A percentile compares a stretch with the other conserved stretches of the same genome.
These are phyloP conservation scores for Drosophila ogumai DNA, from an alignment of 1,140 invertebrate species.

Conservation along the genomic window DNA sequence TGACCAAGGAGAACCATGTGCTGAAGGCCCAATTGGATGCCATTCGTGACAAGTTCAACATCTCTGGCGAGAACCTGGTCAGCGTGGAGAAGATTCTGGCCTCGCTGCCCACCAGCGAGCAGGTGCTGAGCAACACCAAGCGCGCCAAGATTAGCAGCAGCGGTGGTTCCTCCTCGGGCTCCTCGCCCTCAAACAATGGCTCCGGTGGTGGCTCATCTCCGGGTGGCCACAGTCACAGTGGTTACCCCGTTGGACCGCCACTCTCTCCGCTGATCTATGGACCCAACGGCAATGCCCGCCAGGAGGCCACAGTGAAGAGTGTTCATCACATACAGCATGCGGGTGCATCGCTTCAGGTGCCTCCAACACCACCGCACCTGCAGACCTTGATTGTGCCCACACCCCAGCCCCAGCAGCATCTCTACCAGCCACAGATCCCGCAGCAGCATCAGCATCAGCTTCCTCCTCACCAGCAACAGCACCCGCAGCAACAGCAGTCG, in stretches of 20 bases:
- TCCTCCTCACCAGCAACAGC: slow-evolving; percentile 47
- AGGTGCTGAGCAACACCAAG: slow-evolving; percentile 92
- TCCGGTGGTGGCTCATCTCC: slow-evolving; percentile 42
- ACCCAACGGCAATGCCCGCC: slow-evolving; percentile 36
- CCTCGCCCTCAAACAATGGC: slow-evolving; percentile 50
- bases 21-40: slow-evolving; percentile 96
- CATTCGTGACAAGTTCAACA: slow-evolving; percentile 97
- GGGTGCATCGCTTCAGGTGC: slow-evolving; percentile 29
- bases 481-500: slow-evolving; percentile 29
- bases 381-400: slow-evolving; percentile 40
- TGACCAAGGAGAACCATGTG: slow-evolving; percentile 97
- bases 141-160: slow-evolving; percentile 88
- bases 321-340: slow-evolving; percentile 70
- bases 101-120: slow-evolving; percentile 92
- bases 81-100: slow-evolving; percentile 95
- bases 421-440: slow-evolving; percentile 48
- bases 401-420: slow-evolving; percentile 43
- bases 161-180: slow-evolving; percentile 37
- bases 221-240: slow-evolving; percentile 32
- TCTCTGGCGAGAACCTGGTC: slow-evolving; percentile 93
- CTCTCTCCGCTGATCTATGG: slow-evolving; percentile 66
- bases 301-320: slow-evolving; percentile 43
- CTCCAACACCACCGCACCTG: slow-evolving; percentile 44
- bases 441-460: slow-evolving; percentile 32
- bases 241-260: slow-evolving; percentile 46